These are phyloP conservation scores for Phyto melanocephala DNA, from an alignment of 2,888 invertebrate genomes.

Conservation along the genomic window DNA sequence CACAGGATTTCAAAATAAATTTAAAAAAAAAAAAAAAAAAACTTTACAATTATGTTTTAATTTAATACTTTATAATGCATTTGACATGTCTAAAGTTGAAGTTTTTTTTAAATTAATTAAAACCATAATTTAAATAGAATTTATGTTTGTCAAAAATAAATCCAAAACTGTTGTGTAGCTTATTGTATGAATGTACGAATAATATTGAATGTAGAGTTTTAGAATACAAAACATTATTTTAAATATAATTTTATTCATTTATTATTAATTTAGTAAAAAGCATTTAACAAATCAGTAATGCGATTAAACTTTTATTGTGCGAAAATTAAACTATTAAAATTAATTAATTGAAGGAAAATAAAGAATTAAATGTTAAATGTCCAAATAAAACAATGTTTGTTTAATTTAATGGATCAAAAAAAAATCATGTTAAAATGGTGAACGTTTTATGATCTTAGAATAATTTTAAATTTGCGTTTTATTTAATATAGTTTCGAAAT, in stretches of 20 bases:
- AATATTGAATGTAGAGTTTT: slow-evolving; percentile 38
- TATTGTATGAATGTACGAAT: slow-evolving; percentile 36
- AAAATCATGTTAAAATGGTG: too few relatives aligned
- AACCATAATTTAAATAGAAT: not conserved
- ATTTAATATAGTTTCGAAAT: too few relatives aligned
- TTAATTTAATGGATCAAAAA: too few relatives aligned
- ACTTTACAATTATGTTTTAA: too few relatives aligned
- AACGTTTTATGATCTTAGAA: too few relatives aligned
- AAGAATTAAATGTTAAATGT: slow-evolving; percentile 62
- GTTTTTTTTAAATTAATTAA: too few relatives aligned
- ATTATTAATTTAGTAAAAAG: slow-evolving; percentile 39
- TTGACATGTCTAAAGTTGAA: too few relatives aligned
- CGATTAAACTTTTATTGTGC: slow-evolving; percentile 46
- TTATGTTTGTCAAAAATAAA: not conserved
- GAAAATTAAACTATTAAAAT: slow-evolving; percentile 36
- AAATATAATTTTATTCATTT: slow-evolving; percentile 55
- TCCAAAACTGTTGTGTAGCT: slow-evolving; percentile 40
- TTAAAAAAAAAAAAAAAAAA: too few relatives aligned
- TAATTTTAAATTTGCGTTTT: too few relatives aligned
- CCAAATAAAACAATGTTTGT: too few relatives aligned
- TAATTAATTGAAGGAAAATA: slow-evolving; percentile 44
- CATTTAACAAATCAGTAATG: not conserved
- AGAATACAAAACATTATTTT: slow-evolving; percentile 16
- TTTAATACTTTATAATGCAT: too few relatives aligned
- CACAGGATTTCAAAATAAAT: too few relatives aligned